Base-by-base conservation (phyloP, 2,113 vertebrate genomes). In the Paramisgurnus dabryanus region DNA sequence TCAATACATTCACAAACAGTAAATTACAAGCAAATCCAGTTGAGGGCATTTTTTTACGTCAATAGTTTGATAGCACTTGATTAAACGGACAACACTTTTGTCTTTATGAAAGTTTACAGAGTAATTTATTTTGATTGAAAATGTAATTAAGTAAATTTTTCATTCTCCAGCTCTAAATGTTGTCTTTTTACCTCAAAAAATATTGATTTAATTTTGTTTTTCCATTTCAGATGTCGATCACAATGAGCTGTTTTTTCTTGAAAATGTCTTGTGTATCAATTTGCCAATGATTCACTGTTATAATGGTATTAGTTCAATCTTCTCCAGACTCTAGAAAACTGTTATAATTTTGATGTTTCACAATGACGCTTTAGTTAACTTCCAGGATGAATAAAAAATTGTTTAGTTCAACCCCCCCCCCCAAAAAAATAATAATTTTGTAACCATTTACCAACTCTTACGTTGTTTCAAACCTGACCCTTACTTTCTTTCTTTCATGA, bases 71-170 rank as follows among this genome's bases (percentile, higher is more conserved):
- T 34, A 34, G 72, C 82, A 84, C 79, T 83, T 87, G 88, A 91
- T 90, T 87, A 84, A 92, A 83, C 80, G 76, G 74, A 80, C 86
- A 84, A 88, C 90, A 87, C 88, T 83, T 80, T 57, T 79, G 22
- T 53, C 67, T 66, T 64, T 18, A 13, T 80, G 40, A 22, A 22
- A 22, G 22, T 22, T 22, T 22, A 22, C 22, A 22, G 22, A 85
- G 80, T 79, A 18, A 73, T 84, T 83, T 72, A 76, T 66, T 43
- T 70, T 65, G 80, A 89, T 87, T 74, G 82, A 87, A 85, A 87
- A 87, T 77, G 55, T 84, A 88, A 89, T 90, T 84, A 88, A 82
- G 78, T 82, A 47, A 85, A 85, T 85, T 89, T 87, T n/a, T 85
- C 47, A 80, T 50, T 83, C 68, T 79, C 17, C 40, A 5, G 9